A percentile compares a stretch with the other conserved stretches of the same genome.
These are phyloP conservation scores for Falco rusticolus DNA, from an alignment of 2,797 vertebrate species.

Conservation along the genomic window DNA sequence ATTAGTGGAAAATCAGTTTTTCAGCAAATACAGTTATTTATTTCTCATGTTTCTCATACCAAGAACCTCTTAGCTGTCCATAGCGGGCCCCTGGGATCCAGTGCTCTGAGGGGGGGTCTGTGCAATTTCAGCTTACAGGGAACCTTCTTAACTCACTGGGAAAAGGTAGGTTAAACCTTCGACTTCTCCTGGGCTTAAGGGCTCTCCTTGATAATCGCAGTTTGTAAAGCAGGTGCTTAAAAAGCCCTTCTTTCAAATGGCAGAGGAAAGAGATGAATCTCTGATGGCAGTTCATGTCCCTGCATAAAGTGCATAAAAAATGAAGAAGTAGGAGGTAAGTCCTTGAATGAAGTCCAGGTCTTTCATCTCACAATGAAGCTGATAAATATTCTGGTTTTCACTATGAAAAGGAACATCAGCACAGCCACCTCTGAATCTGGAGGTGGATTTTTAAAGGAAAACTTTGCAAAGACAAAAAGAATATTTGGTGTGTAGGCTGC, in stretches of 20 bases:
- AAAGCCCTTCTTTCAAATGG: neutral
- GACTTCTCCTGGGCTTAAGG: neutral
- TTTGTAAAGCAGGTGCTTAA: neutral
- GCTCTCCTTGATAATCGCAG: neutral
- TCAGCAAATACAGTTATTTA: neutral
- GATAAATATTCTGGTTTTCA: conserved; percentile 2
- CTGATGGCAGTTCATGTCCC: neutral
- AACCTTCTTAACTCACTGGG: neutral
- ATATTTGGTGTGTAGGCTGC: neutral
- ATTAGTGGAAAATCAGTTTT: neutral
- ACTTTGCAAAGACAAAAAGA: rapidly evolving
- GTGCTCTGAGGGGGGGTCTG: neutral
- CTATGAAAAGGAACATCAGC: neutral
- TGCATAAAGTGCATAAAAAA: conserved; percentile 25
- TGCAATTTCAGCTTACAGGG: neutral
- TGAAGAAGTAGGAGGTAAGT: neutral
- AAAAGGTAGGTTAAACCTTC: neutral
- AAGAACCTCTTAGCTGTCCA: neutral
- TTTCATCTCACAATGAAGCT: neutral
- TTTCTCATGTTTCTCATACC: neutral
- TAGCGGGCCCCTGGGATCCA: neutral
- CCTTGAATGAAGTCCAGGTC: neutral
- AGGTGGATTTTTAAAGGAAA: neutral
- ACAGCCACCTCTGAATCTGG: neutral
- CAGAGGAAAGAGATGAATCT: neutral